A percentile compares a stretch with the other conserved stretches of the same genome.
Evolutionary conservation across 1,140 invertebrate genomes (phyloP).

Genomic region (Leptoteleia sp.): DNA sequence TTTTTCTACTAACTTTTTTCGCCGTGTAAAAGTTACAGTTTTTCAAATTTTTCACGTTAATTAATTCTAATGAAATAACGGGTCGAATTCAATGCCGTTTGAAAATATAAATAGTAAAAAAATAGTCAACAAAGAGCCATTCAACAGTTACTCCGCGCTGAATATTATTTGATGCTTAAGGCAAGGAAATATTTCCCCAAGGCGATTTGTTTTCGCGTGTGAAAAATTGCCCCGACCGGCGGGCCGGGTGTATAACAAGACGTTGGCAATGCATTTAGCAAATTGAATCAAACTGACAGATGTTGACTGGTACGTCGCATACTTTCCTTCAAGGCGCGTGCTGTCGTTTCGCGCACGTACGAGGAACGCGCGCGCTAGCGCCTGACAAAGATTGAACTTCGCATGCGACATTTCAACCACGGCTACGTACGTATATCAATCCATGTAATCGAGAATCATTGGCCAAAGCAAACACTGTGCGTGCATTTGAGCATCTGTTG

Average conservation of each 20-base stretch:
- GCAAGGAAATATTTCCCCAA: not conserved
- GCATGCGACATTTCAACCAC: slow-evolving; percentile 36
- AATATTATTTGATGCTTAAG: too few relatives aligned
- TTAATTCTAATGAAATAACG: too few relatives aligned
- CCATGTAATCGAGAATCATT: slow-evolving; percentile 52
- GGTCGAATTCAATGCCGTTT: too few relatives aligned
- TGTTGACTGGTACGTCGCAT: slow-evolving; percentile 50
- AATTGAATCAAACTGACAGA: slow-evolving; percentile 66
- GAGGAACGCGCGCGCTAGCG: slow-evolving; percentile 14
- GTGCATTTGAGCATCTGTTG: slow-evolving; percentile 8
- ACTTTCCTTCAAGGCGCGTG: slow-evolving; percentile 48
- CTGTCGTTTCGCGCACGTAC: slow-evolving; percentile 22
- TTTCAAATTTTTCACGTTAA: too few relatives aligned
- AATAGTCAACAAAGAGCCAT: too few relatives aligned
- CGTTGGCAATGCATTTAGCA: slow-evolving; percentile 45
- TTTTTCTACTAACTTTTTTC: too few relatives aligned
- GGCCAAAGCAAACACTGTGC: slow-evolving; percentile 28
- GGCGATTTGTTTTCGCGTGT: slow-evolving; percentile 10
- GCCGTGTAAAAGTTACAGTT: too few relatives aligned
- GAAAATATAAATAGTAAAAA: too few relatives aligned
- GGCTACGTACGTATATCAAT: slow-evolving; percentile 43
- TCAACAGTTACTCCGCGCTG: too few relatives aligned
- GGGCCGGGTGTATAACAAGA: slow-evolving; percentile 46
- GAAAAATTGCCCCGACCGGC: slow-evolving; percentile 35
- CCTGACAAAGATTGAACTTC: slow-evolving; percentile 55